phyloP scores from a whole-genome alignment of 2,113 vertebrate genomes.

The Apodemus speciosus region DNA sequence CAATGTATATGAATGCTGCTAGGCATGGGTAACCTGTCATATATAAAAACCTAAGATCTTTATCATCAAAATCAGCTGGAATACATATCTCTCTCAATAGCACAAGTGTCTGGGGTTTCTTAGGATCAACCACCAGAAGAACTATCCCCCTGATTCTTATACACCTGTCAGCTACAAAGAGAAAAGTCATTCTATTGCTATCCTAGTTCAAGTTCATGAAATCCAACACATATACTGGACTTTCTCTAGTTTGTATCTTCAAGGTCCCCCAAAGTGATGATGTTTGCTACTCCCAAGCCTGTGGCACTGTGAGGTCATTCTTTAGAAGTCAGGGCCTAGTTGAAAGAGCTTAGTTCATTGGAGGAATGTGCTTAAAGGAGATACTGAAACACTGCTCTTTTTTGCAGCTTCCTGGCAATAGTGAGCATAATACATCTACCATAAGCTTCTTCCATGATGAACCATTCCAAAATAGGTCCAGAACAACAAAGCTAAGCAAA shows the following conservation, averaged over 20 bases:
- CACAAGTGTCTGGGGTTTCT: not conserved
- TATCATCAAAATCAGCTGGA: not conserved
- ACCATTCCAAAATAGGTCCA: not conserved
- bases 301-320: not conserved
- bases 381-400: too few species aligned
- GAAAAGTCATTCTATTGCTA: not conserved
- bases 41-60: not conserved
- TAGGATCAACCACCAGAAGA: not conserved
- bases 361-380: not conserved
- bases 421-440: not conserved
- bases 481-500: not conserved
- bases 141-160: not conserved
- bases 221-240: not conserved
- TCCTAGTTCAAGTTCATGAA: not conserved
- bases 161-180: not conserved
- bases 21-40: rapidly evolving
- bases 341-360: not conserved
- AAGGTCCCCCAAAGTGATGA: not conserved
- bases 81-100: not conserved
- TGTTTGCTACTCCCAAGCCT: not conserved
- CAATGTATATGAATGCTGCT: not conserved
- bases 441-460: not conserved
- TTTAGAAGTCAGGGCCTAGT: not conserved
- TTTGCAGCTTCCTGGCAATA: not conserved
- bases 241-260: not conserved